Evolutionary conservation across 2,113 vertebrate genomes (phyloP), one percentile per base, ranked within the genome.

Genomic region (Turnix velox): DNA sequence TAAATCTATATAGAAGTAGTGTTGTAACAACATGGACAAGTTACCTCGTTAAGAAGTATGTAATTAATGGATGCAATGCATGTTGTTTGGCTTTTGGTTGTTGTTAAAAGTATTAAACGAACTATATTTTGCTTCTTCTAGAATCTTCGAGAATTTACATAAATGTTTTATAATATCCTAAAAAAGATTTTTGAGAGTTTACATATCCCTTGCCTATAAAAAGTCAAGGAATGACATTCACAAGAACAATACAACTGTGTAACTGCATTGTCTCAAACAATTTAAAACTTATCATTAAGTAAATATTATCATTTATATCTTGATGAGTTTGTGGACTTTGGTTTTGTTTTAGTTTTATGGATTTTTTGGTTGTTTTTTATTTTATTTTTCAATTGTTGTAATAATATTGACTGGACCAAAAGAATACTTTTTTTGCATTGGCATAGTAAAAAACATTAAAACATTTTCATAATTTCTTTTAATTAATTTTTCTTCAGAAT

Each of bases 1-100:
- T 91, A 55, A 63, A 87, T 84, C 49, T 95, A 31, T 48, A 27
- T 40, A 94, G 43, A 96, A 81, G 84, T 76, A 93, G 45, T 94
- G 58, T 37, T 84, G 43, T 55, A 96, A 62, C 61, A 95, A 89
- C 10, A 82, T 52, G 28, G 76, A 79, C 39, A 77, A 62, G 5
- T 37, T 58, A 23, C 72, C 87, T 96, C 87, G 13, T 75, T 63
- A 85, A n/a, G 55, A 24, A 20, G 43, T 80, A 33, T 52, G 10
- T 20, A 55, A 73, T 24, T 69, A 48, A 19, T 33, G 33, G 8
- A 57, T 39, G 16, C 16, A 76, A n/a, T 65, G n/a, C 4, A 30
- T 61, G 12, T 42, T 80, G 35, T 58, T 85, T 67, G 48, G 5
- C 4, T 59, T 35, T 73, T 71, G 8, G 4, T 51, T 49, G 18